Evolutionary conservation across 2,888 invertebrate genomes (phyloP).

Genomic region (Hermodice carunculata): DNA sequence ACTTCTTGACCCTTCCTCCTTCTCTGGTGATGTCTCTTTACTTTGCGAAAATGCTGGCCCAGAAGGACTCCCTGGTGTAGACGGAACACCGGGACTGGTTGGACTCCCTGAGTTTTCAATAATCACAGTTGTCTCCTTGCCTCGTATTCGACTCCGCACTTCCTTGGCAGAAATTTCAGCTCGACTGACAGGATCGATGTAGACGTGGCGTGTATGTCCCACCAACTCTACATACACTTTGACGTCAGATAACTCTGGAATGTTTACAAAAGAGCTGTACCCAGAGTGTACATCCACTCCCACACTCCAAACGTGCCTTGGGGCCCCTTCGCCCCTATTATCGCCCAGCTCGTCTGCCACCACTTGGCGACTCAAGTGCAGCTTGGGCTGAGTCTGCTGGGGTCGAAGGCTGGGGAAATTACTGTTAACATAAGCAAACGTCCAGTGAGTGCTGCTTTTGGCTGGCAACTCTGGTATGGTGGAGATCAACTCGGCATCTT

Average conservation of each 20-base stretch:
- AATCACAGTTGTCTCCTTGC: constrained; percentile 46
- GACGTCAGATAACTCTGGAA: constrained; percentile 69
- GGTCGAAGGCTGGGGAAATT: constrained; percentile 75
- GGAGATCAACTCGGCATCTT: constrained; percentile 58
- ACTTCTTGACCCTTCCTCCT: not conserved
- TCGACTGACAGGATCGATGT: constrained; percentile 74
- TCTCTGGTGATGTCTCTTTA: not conserved
- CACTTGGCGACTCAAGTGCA: constrained; percentile 22
- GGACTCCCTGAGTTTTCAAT: constrained; percentile 12
- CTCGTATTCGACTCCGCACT: constrained; percentile 78
- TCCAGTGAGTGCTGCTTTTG: constrained; percentile 77
- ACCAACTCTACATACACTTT: constrained; percentile 69
- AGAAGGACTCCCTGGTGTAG: no score
- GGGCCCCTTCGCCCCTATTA: not conserved
- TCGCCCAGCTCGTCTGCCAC: not conserved
- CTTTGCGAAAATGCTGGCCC: no score
- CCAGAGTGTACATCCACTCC: constrained; percentile 57
- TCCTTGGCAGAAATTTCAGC: constrained; percentile 86
- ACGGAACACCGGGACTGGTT: not conserved
- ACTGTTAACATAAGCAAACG: constrained; percentile 78
- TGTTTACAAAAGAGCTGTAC: constrained; percentile 67
- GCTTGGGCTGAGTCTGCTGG: constrained; percentile 19
- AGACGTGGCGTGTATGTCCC: constrained; percentile 49
- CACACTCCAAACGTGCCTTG: constrained; percentile 56
- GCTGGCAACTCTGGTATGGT: constrained; percentile 71